Evolutionary conservation across 2,888 invertebrate genomes (phyloP).

Genomic region (Frankliniella intonsa): DNA sequence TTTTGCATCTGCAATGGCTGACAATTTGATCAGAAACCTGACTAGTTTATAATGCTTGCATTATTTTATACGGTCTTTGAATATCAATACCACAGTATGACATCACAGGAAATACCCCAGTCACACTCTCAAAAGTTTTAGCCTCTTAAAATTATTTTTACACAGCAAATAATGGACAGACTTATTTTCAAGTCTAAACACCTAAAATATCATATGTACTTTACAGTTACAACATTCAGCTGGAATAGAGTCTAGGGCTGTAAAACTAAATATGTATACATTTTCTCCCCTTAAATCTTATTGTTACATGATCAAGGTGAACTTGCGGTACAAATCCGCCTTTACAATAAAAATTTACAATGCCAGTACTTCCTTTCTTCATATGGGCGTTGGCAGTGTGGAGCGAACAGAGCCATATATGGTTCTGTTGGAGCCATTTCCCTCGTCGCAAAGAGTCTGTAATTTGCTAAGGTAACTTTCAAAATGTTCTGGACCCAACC

Average conservation of each 20-base stretch:
- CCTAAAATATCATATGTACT: slow-evolving; percentile 15
- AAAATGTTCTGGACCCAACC: slow-evolving; percentile 81
- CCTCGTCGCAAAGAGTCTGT: slow-evolving; percentile 70
- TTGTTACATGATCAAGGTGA: neutral
- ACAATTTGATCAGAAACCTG: neutral
- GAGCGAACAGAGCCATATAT: neutral
- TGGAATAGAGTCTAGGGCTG: slow-evolving; percentile 5
- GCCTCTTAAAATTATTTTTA: neutral
- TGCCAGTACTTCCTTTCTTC: neutral
- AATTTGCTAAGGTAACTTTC: slow-evolving; percentile 88
- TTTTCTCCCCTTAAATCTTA: neutral
- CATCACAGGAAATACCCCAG: slow-evolving; percentile 22
- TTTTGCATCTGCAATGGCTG: neutral
- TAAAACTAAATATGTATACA: slow-evolving; percentile 25
- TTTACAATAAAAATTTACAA: neutral
- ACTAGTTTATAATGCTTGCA: too few relatives aligned
- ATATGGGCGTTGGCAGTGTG: neutral
- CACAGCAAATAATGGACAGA: slow-evolving; percentile 22
- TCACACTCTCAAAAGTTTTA: neutral
- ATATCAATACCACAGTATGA: slow-evolving; percentile 8
- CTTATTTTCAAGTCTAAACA: slow-evolving; percentile 26
- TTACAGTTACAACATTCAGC: slow-evolving; percentile 27
- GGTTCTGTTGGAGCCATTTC: slow-evolving; percentile 48
- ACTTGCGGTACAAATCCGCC: neutral
- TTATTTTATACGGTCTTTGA: too few relatives aligned